phyloP scores from a whole-genome alignment of 2,888 invertebrate species.

The Marasmarcha lunaedactyla region DNA sequence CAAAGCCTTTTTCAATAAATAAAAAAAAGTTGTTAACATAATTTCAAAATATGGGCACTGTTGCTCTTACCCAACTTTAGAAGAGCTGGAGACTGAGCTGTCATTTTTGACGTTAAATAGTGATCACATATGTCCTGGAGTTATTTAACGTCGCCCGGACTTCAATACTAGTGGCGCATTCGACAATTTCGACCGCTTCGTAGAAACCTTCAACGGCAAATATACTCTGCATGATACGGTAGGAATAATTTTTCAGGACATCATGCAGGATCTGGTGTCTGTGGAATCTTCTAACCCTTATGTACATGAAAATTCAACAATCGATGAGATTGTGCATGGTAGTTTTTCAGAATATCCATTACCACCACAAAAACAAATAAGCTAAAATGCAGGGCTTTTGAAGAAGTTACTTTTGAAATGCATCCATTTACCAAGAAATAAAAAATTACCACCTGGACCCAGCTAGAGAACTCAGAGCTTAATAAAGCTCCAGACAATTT shows the following conservation, averaged over 20 bases:
- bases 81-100: slow-evolving; percentile 8
- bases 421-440: no score
- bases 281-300: slow-evolving; percentile 11
- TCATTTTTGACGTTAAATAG: slow-evolving; percentile 6
- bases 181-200: not conserved
- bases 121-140: slow-evolving; percentile 4
- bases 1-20: no score
- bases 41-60: slow-evolving; percentile 26
- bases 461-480: no score
- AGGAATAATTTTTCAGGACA: slow-evolving; percentile 9
- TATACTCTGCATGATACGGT: slow-evolving; percentile 1
- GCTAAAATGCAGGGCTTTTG: no score
- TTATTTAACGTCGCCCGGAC: slow-evolving; percentile 1
- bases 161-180: not conserved
- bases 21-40: slow-evolving; percentile 20
- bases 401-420: no score
- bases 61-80: slow-evolving; percentile 8
- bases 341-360: slow-evolving; percentile 10
- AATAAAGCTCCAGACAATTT: no score
- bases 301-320: slow-evolving; percentile 8
- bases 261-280: slow-evolving; percentile 8
- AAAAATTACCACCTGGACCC: no score
- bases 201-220: not conserved
- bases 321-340: slow-evolving; percentile 5
- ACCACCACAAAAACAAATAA: slow-evolving; percentile 12